phyloP scores from a whole-genome alignment of 1,140 invertebrate genomes.

The Anagrus nilaparvatae region DNA sequence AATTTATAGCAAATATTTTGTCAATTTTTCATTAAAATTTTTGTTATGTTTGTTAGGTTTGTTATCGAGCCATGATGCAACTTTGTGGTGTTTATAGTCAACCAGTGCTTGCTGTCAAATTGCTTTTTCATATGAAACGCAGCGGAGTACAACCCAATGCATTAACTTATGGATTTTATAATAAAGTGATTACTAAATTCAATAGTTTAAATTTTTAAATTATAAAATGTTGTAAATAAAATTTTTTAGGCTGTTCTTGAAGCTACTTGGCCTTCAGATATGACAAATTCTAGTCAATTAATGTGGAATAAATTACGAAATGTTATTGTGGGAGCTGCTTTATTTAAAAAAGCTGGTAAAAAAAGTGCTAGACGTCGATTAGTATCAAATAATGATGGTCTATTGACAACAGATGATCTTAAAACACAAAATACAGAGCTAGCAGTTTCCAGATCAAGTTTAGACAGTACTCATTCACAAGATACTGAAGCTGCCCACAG shows the following conservation, averaged over 20 bases:
- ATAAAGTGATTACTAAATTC: conserved; percentile 28
- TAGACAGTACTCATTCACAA: conserved; percentile 39
- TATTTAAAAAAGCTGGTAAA: conserved; percentile 66
- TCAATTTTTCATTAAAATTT: background rate
- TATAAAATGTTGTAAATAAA: conserved; percentile 4
- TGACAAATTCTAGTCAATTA: conserved; percentile 68
- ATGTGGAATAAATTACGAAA: conserved; percentile 92
- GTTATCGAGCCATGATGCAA: conserved; percentile 97
- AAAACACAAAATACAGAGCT: conserved; percentile 34
- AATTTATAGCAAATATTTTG: background rate
- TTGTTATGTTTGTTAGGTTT: conserved; percentile 53
- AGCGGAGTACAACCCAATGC: conserved; percentile 91
- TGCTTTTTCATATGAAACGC: conserved; percentile 93
- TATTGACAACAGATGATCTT: conserved; percentile 25
- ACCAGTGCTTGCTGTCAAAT: conserved; percentile 88
- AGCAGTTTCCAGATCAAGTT: conserved; percentile 36
- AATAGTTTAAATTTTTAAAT: background rate
- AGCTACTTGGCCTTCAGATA: conserved; percentile 86
- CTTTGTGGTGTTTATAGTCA: conserved; percentile 90
- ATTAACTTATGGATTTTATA: conserved; percentile 83
- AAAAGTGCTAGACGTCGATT: conserved; percentile 43
- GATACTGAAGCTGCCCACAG: conserved; percentile 35
- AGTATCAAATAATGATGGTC: conserved; percentile 28
- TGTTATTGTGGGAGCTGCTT: conserved; percentile 81
- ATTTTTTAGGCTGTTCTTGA: conserved; percentile 68